Base-by-base conservation (phyloP, 2,113 vertebrate genomes). In the Myiozetetes cayanensis region DNA sequence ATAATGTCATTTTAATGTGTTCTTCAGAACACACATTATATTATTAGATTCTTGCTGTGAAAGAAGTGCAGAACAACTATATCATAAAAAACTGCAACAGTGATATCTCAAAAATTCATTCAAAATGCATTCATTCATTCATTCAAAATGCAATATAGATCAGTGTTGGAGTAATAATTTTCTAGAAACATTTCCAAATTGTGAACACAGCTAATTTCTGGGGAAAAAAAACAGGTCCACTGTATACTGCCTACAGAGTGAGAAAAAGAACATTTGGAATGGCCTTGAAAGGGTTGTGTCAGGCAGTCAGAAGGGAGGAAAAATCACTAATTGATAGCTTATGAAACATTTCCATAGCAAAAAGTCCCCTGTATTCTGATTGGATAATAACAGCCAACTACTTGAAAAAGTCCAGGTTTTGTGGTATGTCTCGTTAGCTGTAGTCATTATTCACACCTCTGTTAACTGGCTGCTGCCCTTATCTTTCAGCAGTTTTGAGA, bases 41-140 rank as follows among this genome's bases (percentile, higher is more conserved):
- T 92, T 95, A 97, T 96, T 97, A 97, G 94, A 94, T 95, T 81
- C 97, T 95, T 96, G 96, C 96, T 96, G 96, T 97, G 96, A 93
- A 96, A 92, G 85, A 93, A 94, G 73, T 89, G 80, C 27, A 35
- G 93, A 96, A 93, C 85, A 94, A 92, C 94, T 93, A 61, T 92
- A 91, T 90, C 46, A 95, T 94, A 96, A 87, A 96, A 94, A 92
- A 49, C 68, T 88, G 61, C 89, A 92, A 80, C 79, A 95, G 93
- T 59, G 27, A 70, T 94, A 96, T 90, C 90, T 89, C 58, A 73
- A 96, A 94, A 94, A 91, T 86, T 91, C 66, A 93, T 90, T 92
- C 75, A 37, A 37, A 37, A 37, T 37, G 37, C 37, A 37, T 37
- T 37, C 37, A 37, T 37, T 37, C 37, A 37, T n/a, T 44, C 75